Evolutionary conservation across 2,888 invertebrate species (phyloP), one percentile per base, ranked within the genome.

Genomic region (Melinaea menophilus): DNA sequence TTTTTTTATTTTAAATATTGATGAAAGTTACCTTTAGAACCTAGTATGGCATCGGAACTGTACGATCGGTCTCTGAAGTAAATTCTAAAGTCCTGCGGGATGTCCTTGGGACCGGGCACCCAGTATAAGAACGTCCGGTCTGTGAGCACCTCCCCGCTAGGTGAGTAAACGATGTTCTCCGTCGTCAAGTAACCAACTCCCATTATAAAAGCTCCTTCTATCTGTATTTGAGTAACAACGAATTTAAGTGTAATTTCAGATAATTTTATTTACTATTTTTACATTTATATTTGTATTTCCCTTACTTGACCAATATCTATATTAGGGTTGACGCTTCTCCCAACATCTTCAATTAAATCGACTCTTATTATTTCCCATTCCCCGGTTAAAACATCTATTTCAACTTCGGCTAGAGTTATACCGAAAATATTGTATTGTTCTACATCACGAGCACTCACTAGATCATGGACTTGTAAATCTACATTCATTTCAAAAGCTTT

Each of bases 361-460:
- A 94, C 93, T 62, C 94, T 88, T 1, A 79, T 77, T 3, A 94
- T 77, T 71, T 93, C 84, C 70, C 92, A 92, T 75, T 95, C 93
- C 11, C 96, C 96, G 0, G 96, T 96, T n/a, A 96, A 79, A 3
- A 95, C 81, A 78, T 96, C 95, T 2, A 96, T 77, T 79, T 95
- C 94, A 0, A 95, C 92, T 84, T 96, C 95, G 3, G 92, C 80
- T 3, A 93, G 86, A 9, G 92, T 83, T 0, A 92, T 82, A 7
- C 93, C 93, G 73, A 92, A 93, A 59, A 94, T 88, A 9, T 83
- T 74, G 72, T 95, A 95, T 0, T 77, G 64, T 22, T 88, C 81
- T 60, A 92, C 80, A 59, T 77, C 74, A 4, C 73, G 46, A 0
- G 81, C 77, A 64, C 78, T 92, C 85, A 92, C 85, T 77, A 92